These are phyloP conservation scores for Megalonaias nervosa DNA, from an alignment of 1,140 invertebrate genomes.

Conservation along the genomic window DNA sequence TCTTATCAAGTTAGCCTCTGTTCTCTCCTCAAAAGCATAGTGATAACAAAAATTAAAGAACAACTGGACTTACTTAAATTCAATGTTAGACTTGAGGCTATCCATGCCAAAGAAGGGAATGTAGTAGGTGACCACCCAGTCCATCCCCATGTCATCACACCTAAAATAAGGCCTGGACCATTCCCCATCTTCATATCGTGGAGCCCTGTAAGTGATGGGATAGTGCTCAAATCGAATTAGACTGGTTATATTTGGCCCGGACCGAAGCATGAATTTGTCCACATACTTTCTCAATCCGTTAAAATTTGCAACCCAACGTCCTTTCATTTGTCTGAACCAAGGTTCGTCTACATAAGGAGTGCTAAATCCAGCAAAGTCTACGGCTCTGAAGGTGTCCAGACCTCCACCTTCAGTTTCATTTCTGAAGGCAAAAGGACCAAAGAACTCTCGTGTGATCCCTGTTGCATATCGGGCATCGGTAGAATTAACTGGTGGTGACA, in stretches of 20 bases:
- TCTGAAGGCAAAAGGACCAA: conserved; percentile 96
- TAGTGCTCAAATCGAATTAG: conserved; percentile 76
- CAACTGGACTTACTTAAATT: conserved; percentile 66
- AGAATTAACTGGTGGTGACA: conserved; percentile 76
- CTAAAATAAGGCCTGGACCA: conserved; percentile 96
- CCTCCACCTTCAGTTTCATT: conserved; percentile 79
- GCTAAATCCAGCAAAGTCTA: conserved; percentile 68
- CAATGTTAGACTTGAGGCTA: conserved; percentile 79
- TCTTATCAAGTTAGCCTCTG: neutral
- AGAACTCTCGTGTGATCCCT: conserved; percentile 73
- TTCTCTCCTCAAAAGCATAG: neutral
- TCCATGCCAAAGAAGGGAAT: conserved; percentile 98
- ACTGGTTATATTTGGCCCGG: conserved; percentile 79
- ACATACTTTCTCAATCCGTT: conserved; percentile 93
- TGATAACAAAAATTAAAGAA: conserved; percentile 2
- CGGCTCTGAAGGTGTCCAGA: conserved; percentile 74
- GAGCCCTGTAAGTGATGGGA: conserved; percentile 83
- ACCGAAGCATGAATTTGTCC: conserved; percentile 93
- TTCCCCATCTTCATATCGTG: conserved; percentile 80
- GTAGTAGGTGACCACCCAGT: conserved; percentile 96
- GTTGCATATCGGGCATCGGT: conserved; percentile 77
- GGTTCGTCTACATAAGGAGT: conserved; percentile 87
- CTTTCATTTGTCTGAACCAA: conserved; percentile 91
- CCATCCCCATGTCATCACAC: conserved; percentile 88
- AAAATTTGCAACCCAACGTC: conserved; percentile 93